Percentiles rank a stretch among this genome's conserved stretches.
These are phyloP conservation scores for Oriolus oriolus DNA, from an alignment of 2,113 vertebrate species.

Conservation along the genomic window DNA sequence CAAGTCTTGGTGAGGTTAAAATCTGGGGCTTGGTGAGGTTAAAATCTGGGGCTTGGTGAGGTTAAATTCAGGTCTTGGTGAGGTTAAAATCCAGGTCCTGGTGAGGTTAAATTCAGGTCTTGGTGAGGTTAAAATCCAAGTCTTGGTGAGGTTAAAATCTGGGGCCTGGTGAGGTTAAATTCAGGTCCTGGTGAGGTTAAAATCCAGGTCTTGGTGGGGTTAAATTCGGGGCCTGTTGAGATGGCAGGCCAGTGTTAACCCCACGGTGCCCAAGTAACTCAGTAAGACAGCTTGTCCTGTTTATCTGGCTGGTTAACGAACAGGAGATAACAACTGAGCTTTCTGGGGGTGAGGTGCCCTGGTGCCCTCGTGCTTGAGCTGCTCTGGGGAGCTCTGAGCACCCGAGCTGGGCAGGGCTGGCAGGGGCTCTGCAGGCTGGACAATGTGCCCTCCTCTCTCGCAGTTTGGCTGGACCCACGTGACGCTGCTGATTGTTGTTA, in stretches of 20 bases:
- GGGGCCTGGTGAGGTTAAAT: neutral
- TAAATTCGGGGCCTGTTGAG: neutral
- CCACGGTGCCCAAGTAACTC: neutral
- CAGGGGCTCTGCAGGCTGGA: neutral
- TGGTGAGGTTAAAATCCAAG: too few relatives aligned
- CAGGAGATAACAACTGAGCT: neutral
- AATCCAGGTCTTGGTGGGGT: neutral
- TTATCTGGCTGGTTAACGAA: neutral
- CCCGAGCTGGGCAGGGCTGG: neutral
- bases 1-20: neutral
- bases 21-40: neutral
- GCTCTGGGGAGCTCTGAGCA: neutral
- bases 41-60: neutral
- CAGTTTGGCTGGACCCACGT: constrained; percentile 99
- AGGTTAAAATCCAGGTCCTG: fast-evolving
- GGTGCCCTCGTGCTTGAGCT: neutral
- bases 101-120: neutral
- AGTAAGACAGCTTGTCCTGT: neutral
- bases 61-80: neutral
- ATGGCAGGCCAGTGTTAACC: neutral
- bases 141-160: neutral
- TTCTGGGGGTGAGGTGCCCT: neutral
- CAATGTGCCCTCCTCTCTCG: neutral
- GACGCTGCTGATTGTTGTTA: constrained; percentile 93
- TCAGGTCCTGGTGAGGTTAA: neutral